Conservation (phyloP, 2,888 invertebrate genomes). For the Liposcelis brunnea region DNA sequence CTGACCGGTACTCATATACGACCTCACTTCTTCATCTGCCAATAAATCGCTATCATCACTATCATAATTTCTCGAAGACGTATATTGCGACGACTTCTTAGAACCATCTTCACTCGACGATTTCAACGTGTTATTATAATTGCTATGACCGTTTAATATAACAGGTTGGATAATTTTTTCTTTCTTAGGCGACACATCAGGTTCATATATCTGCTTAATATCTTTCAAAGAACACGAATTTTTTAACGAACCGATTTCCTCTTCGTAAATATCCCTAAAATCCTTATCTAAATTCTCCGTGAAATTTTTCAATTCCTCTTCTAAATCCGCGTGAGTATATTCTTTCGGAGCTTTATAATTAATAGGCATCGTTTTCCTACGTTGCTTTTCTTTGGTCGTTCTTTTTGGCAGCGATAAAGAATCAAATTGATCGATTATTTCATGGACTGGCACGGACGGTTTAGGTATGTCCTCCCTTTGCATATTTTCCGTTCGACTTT, state of each 20-base stretch:
- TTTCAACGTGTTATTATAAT: neutral
- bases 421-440: conserved; percentile 1
- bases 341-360: conserved; percentile 6
- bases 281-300: conserved; percentile 4
- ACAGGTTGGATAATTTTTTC: too few species aligned
- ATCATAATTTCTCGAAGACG: conserved; percentile 15
- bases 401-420: neutral
- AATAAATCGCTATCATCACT: conserved; percentile 29
- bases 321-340: conserved; percentile 5
- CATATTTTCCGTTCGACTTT: too few species aligned
- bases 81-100: neutral
- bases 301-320: conserved; percentile 6
- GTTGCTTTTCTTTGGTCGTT: neutral
- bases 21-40: conserved; percentile 43
- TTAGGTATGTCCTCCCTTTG: neutral
- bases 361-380: conserved; percentile 3
- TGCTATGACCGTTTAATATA: too few species aligned
- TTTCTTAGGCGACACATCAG: neutral
- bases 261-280: conserved; percentile 7
- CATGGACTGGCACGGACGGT: neutral
- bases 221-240: neutral
- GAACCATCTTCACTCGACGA: conserved; percentile 3
- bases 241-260: conserved; percentile 5
- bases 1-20: conserved; percentile 26
- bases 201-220: neutral